Evolutionary conservation across 2,113 vertebrate genomes (phyloP), one percentile per base, ranked within the genome.

Genomic region (Xenopus laevis): DNA sequence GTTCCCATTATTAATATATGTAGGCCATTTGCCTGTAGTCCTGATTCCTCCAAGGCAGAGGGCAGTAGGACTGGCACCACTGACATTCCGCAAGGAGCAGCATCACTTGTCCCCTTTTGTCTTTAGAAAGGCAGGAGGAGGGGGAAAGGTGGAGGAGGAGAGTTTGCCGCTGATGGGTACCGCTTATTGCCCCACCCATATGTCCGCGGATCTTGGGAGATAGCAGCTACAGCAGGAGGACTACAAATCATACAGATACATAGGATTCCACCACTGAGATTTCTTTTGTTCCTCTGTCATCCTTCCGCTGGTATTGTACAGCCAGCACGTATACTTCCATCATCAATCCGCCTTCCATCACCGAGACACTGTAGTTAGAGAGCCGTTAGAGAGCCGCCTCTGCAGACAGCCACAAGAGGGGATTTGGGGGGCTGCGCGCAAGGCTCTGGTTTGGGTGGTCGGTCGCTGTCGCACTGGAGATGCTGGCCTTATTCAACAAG

Each of bases 401-500:
- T 77, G 81, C 79, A 76, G 79, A 74, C 27, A 67, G 60, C 74
- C 72, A 79, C 79, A 72, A 75, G 79, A 78, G 74, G 74, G 78
- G 71, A 68, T 79, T 77, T 62, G 61, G 67, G 78, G 76, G 75
- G 80, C 82, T 68, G 62, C 72, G 76, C 63, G 74, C 33, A 69
- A 44, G 44, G 68, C 53, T 45, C 47, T 58, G 45, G n/a, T 47
- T 67, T 44, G n/a, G 13, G 27, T 64, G 50, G 50, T 65, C 50
- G 50, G 45, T 69, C 77, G 61, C 76, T 79, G 74, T 73, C 79
- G 79, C 77, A 81, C 74, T 79, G 20, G 79, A 83, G 71, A 95
- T 96, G 94, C 88, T 96, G 82, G 94, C 94, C 83, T 88, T 96
- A 13, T 93, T 96, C 82, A 95, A 92, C 86, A 95, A 95, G 83